A percentile compares a stretch with the other conserved stretches of the same genome.
phyloP scores from a whole-genome alignment of 1,140 invertebrate species.

The Aphaenogaster rudis region DNA sequence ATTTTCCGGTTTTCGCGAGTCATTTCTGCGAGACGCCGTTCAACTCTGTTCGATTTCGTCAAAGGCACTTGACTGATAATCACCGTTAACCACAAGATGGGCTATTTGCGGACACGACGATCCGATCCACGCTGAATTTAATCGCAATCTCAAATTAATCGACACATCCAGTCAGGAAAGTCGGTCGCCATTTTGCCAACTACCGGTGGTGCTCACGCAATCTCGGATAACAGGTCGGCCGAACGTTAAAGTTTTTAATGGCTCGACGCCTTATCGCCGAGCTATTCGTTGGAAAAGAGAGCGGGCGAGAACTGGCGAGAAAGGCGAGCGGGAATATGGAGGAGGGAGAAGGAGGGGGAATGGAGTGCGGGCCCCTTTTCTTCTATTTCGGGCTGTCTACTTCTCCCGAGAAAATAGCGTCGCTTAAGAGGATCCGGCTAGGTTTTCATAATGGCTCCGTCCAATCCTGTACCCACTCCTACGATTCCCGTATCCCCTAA shows the following conservation, averaged over 20 bases:
- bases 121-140: constrained; percentile 64
- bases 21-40: not conserved
- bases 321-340: constrained; percentile 5
- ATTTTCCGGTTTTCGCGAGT: constrained; percentile 1
- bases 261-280: constrained; percentile 71
- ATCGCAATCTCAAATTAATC: constrained; percentile 71
- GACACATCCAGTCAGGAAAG: constrained; percentile 50
- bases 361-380: constrained; percentile 33
- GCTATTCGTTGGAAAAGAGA: constrained; percentile 64
- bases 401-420: constrained; percentile 70
- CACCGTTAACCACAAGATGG: not conserved
- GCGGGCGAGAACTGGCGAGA: not conserved
- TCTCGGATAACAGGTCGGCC: constrained; percentile 65
- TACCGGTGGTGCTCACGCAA: constrained; percentile 55
- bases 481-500: constrained; percentile 16
- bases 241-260: constrained; percentile 79
- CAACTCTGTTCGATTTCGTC: not conserved
- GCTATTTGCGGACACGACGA: constrained; percentile 27
- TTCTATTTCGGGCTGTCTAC: constrained; percentile 71
- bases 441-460: constrained; percentile 71
- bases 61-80: not conserved
- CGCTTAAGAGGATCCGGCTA: constrained; percentile 73
- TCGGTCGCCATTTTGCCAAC: constrained; percentile 57
- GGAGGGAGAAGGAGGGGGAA: not conserved
- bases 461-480: constrained; percentile 40